Conservation (phyloP, 2,797 vertebrate species). For the Anguilla anguilla region DNA sequence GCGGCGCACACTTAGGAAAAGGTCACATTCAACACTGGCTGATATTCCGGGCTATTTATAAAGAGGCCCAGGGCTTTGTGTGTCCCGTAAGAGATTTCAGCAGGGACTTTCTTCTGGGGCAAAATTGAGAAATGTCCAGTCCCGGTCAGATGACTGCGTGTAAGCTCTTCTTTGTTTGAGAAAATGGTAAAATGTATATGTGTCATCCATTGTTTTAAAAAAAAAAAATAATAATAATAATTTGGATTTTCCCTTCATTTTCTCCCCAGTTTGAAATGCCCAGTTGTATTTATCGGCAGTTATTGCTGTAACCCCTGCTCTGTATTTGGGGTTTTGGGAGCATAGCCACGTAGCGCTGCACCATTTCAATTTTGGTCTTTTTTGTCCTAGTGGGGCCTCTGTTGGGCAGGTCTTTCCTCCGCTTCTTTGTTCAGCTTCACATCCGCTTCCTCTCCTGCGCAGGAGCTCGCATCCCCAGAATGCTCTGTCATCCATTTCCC, state of each 20-base stretch:
- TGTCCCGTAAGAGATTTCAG: constrained; percentile 21
- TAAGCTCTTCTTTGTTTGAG: constrained; percentile 15
- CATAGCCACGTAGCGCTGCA: too few relatives aligned
- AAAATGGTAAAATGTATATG: constrained; percentile 12
- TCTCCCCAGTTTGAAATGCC: not conserved
- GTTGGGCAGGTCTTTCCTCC: not conserved
- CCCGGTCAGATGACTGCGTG: constrained; percentile 8
- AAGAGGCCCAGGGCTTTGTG: not conserved
- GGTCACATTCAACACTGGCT: constrained; percentile 28
- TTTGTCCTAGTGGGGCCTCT: not conserved
- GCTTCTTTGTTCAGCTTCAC: not conserved
- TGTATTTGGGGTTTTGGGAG: too few relatives aligned
- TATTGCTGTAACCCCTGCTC: not conserved
- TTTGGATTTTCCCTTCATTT: not conserved
- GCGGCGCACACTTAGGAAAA: constrained; percentile 9
- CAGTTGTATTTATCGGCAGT: not conserved
- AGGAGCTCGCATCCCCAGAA: not conserved
- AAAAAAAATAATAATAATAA: too few relatives aligned
- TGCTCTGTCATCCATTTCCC: too few relatives aligned
- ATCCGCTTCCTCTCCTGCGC: not conserved
- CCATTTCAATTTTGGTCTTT: too few relatives aligned
- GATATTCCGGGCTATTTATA: constrained; percentile 35
- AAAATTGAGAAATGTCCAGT: not conserved
- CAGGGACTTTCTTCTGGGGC: constrained; percentile 17
- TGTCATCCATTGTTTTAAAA: not conserved